Conservation (phyloP, 2,888 invertebrate genomes). For the Eupithecia subumbrata region DNA sequence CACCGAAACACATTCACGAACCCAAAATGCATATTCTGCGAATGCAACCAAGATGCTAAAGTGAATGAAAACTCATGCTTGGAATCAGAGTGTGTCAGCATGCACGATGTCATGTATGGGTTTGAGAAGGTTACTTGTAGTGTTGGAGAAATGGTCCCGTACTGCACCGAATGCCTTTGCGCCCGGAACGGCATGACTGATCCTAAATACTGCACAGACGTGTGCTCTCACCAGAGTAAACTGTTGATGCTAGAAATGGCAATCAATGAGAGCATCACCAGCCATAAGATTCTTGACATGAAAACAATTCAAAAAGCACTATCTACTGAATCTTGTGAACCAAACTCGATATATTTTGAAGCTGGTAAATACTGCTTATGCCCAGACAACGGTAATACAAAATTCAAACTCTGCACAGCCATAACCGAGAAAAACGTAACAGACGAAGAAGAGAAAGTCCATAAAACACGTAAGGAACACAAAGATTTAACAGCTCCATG, state of each 20-base stretch:
- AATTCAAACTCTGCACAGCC: conserved; percentile 62
- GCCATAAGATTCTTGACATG: conserved; percentile 53
- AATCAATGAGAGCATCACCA: conserved; percentile 51
- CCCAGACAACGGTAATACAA: conserved; percentile 58
- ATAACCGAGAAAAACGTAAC: conserved; percentile 22
- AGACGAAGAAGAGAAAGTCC: neutral
- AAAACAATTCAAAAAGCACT: conserved; percentile 49
- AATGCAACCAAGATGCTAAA: conserved; percentile 60
- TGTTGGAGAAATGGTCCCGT: conserved; percentile 66
- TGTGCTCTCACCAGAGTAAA: conserved; percentile 64
- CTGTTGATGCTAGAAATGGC: conserved; percentile 63
- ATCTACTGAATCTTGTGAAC: conserved; percentile 54
- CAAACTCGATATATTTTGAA: conserved; percentile 62
- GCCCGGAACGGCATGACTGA: conserved; percentile 54
- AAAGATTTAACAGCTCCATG: conserved; percentile 60
- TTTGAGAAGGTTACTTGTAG: conserved; percentile 54
- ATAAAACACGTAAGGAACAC: conserved; percentile 6
- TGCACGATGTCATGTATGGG: conserved; percentile 50
- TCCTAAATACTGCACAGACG: conserved; percentile 63
- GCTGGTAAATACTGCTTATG: conserved; percentile 68
- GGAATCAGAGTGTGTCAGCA: conserved; percentile 63
- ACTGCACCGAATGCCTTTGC: conserved; percentile 73
- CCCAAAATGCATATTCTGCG: conserved; percentile 70
- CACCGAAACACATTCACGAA: conserved; percentile 60
- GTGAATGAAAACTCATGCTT: conserved; percentile 65